Conservation (phyloP, 2,113 vertebrate species). For the Aspidoscelis tigris region DNA sequence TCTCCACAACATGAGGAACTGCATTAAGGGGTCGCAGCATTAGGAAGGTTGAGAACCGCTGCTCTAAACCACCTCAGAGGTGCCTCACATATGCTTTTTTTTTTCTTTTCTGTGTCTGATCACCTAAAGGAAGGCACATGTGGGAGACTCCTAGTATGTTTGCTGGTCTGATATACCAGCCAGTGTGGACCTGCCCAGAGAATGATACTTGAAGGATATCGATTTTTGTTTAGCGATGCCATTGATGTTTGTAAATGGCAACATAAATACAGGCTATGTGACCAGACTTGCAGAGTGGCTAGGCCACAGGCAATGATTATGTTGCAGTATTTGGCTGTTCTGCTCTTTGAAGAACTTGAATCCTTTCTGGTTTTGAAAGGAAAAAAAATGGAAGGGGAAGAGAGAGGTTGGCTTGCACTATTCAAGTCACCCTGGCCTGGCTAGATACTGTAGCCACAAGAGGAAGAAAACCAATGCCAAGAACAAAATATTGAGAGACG, state of each 20-base stretch:
- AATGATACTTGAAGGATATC: too few species aligned
- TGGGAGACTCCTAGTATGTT: too few species aligned
- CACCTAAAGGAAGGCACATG: too few species aligned
- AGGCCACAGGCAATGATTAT: neutral
- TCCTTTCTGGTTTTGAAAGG: neutral
- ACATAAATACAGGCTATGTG: neutral
- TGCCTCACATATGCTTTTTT: too few species aligned
- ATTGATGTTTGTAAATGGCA: neutral
- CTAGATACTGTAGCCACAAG: neutral
- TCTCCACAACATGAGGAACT: too few species aligned
- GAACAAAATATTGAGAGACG: constrained; percentile 19
- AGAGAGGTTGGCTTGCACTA: neutral
- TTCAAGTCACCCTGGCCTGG: fast-evolving
- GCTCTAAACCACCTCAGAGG: too few species aligned
- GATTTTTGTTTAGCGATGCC: neutral
- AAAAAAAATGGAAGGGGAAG: too few species aligned
- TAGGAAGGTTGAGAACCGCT: too few species aligned
- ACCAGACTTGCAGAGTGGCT: neutral
- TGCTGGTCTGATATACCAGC: too few species aligned
- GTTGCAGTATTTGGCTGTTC: constrained; percentile 1
- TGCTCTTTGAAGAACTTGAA: neutral
- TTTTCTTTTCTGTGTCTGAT: too few species aligned
- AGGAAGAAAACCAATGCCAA: constrained; percentile 22
- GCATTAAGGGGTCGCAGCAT: too few species aligned
- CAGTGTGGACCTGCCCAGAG: too few species aligned